Base-by-base conservation (phyloP, 2,113 vertebrate genomes). In the Solea senegalensis region DNA sequence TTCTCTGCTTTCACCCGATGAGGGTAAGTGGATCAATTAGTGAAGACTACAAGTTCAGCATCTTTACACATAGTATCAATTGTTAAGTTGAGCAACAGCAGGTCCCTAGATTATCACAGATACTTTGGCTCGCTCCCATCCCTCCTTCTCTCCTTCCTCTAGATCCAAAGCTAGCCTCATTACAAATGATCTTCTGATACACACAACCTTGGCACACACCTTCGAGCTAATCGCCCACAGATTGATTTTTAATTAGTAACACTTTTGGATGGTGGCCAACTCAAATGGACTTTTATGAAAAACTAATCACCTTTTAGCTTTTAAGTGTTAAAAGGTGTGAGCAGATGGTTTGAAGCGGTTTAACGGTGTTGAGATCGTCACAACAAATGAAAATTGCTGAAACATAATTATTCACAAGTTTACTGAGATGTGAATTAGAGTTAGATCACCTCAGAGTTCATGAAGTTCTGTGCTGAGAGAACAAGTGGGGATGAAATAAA, bases 171-270 rank as follows among this genome's bases (percentile, higher is more conserved):
- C 81, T 79, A 83, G 88, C 92, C 95, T 96, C 96, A 96, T 97
- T 98, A 96, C 95, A 93, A 94, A 77, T 70, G 95, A 94, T 94
- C 93, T 94, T 94, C 88, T 94, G 94, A 96, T 96, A 97, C 95
- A 95, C 95, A 94, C 95, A 95, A 91, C 82, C 93, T 93, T 92
- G 92, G 95, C 95, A 93, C 93, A 94, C 94, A 94, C 93, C 94
- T 94, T 92, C 90, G 89, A 87, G 90, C 96, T 98, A 98, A 98
- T 98, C 95, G 95, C 94, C 87, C 91, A 90, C 83, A 92, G 96
- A 99, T 98, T 97, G 97, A 98, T 99, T 98, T 97, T 95, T 98
- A 98, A 99, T 98, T 98, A 98, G 95, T 95, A 95, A 93, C 93
- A 95, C 91, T 95, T 97, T 96, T 96, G 95, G 94, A 96, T 87